Percentiles rank a stretch among this genome's conserved stretches.
phyloP scores from a whole-genome alignment of 2,113 vertebrate genomes.

The Gymnorhina tibicen region DNA sequence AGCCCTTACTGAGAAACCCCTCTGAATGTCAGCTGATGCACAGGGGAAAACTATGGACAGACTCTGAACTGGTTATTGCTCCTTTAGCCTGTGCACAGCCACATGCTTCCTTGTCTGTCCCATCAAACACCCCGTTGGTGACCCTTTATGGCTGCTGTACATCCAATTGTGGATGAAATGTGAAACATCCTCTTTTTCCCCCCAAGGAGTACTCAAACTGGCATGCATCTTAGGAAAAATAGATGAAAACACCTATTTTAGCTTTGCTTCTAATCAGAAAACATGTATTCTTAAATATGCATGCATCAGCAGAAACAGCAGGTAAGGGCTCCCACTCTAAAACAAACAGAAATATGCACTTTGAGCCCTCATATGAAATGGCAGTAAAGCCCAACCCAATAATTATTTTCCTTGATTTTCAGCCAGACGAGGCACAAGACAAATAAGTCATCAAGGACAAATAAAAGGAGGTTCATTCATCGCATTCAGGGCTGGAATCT shows the following conservation, averaged over 20 bases:
- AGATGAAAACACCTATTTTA: neutral
- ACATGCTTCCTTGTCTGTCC: neutral
- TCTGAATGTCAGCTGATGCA: neutral
- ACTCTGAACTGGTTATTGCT: neutral
- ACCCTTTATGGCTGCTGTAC: neutral
- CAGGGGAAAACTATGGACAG: neutral
- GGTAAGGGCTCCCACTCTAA: neutral
- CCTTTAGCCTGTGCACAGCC: neutral
- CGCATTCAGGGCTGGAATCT: conserved; percentile 46
- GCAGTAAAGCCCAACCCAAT: conserved; percentile 58
- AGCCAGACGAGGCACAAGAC: conserved; percentile 59
- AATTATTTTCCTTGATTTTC: conserved; percentile 64
- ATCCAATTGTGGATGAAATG: neutral
- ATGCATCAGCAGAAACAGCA: neutral
- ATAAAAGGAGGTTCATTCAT: conserved; percentile 67
- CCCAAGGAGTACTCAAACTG: neutral
- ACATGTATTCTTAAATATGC: neutral
- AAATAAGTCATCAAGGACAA: conserved; percentile 65
- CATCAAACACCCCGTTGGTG: neutral
- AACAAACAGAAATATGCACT: conserved; percentile 37
- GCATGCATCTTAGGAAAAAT: neutral
- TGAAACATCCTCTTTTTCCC: neutral
- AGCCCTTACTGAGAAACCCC: neutral
- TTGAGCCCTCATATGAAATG: conserved; percentile 41
- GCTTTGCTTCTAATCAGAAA: neutral